Base-by-base conservation (phyloP, 2,888 invertebrate species). In the Scaptomyza tumidula region DNA sequence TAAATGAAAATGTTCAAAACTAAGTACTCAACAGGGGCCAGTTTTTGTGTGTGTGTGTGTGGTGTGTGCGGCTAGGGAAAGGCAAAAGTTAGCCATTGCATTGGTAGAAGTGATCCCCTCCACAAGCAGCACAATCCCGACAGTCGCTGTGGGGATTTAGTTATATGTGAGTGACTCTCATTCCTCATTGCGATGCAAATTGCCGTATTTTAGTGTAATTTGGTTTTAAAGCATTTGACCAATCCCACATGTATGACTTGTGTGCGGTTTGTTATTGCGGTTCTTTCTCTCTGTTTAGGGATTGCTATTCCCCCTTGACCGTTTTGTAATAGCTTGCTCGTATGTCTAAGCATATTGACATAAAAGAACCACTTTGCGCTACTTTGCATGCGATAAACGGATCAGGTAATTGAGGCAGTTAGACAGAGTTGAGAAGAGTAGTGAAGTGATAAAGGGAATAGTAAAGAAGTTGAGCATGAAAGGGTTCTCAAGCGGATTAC, bases 181-280 rank as follows among this genome's bases (percentile, higher is more conserved):
- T 50, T 39, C 41, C 53, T 56, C 60, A 60, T 87, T 85, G 83
- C 69, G 63, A 86, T 84, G 84, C 86, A 84, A 87, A 84, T 87
- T 87, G 83, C 75, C 68, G 63, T 78, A 82, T 70, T 85, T 87
- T 80, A 71, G 71, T 82, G 50, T 70, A 75, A 86, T 86, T 85
- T 80, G 71, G 75, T 79, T 83, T 83, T 71, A 61, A 67, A 67
- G 59, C 66, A 52, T 58, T 65, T 50, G 62, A 41, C 41, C 45
- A 33, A 60, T 52, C 45, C 37, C 54, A 29, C 37, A 53, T 33
- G 19, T 19, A 39, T 50, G 48, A 16, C 31, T 56, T 50, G 14
- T 13, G 37, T 31, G 43, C n/a, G 16, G 31, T 19, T 33, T 13
- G 52, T 57, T 24, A 24, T 14, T 56, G 41, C 10, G 29, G 31